These are phyloP conservation scores for Drosophila neutralis DNA, from an alignment of 2,888 invertebrate genomes.

Conservation along the genomic window DNA sequence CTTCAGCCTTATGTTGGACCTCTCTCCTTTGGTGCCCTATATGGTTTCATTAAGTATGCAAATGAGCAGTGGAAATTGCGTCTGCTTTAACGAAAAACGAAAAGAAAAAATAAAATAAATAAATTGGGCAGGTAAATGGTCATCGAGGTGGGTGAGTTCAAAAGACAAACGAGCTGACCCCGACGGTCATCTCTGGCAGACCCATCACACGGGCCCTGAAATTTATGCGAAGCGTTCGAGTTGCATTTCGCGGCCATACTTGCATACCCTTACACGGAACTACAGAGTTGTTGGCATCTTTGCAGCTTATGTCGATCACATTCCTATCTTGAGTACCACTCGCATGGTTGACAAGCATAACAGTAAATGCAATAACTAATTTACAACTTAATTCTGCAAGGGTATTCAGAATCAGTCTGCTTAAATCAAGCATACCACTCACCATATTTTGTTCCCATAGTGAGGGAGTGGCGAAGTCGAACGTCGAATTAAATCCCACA, in stretches of 20 bases:
- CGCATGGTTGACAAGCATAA: background rate
- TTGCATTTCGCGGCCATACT: slow-evolving; percentile 42
- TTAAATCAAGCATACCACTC: background rate
- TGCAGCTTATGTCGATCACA: background rate
- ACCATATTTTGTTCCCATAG: slow-evolving; percentile 12
- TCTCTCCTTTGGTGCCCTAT: slow-evolving; percentile 40
- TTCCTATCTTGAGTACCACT: background rate
- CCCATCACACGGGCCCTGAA: slow-evolving; percentile 58
- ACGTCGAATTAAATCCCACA: slow-evolving; percentile 73
- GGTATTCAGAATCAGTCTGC: background rate
- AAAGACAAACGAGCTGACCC: slow-evolving; percentile 33
- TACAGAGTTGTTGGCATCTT: background rate
- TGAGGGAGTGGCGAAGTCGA: slow-evolving; percentile 47
- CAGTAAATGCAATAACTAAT: background rate
- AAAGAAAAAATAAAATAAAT: slow-evolving; percentile 18
- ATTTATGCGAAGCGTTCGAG: slow-evolving; percentile 69
- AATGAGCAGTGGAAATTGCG: slow-evolving; percentile 77
- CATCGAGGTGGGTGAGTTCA: slow-evolving; percentile 54
- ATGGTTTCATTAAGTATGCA: slow-evolving; percentile 74
- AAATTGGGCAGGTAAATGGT: slow-evolving; percentile 38
- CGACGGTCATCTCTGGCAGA: slow-evolving; percentile 23
- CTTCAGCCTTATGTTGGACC: slow-evolving; percentile 24
- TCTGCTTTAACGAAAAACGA: slow-evolving; percentile 30
- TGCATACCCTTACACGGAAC: slow-evolving; percentile 16
- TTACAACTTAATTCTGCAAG: background rate